These are phyloP conservation scores for Papilio xuthus DNA, from an alignment of 1,140 invertebrate species.

Conservation along the genomic window DNA sequence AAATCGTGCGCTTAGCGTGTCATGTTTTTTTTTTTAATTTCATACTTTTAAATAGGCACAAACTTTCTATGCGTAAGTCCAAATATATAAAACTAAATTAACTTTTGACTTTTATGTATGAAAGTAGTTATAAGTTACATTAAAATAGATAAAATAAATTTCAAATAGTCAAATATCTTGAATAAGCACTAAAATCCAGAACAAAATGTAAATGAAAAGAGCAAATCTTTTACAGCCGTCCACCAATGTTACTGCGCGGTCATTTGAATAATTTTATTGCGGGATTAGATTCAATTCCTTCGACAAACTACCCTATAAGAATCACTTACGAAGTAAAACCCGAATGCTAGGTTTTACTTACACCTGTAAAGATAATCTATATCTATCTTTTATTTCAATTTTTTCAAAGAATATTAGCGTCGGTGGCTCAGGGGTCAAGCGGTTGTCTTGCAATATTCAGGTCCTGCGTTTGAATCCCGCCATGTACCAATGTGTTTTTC, in stretches of 20 bases:
- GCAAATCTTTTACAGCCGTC: constrained; percentile 7
- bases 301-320: constrained; percentile 7
- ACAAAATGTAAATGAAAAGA: constrained; percentile 16
- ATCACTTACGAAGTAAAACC: not conserved
- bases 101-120: no score
- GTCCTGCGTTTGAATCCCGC: no score
- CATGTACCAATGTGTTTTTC: no score
- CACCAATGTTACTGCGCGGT: not conserved
- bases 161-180: not conserved
- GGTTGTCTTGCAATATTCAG: no score
- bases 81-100: not conserved
- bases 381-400: no score
- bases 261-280: constrained; percentile 17
- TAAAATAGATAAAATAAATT: not conserved
- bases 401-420: no score
- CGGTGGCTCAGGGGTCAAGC: no score
- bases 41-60: not conserved
- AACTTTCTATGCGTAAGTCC: not conserved
- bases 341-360: not conserved
- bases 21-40: not conserved
- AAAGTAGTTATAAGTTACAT: not conserved
- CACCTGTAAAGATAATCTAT: constrained; percentile 4
- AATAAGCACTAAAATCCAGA: constrained; percentile 2
- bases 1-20: not conserved
- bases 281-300: constrained; percentile 20